phyloP scores from a whole-genome alignment of 2,113 vertebrate species.

The Tetrax tetrax region DNA sequence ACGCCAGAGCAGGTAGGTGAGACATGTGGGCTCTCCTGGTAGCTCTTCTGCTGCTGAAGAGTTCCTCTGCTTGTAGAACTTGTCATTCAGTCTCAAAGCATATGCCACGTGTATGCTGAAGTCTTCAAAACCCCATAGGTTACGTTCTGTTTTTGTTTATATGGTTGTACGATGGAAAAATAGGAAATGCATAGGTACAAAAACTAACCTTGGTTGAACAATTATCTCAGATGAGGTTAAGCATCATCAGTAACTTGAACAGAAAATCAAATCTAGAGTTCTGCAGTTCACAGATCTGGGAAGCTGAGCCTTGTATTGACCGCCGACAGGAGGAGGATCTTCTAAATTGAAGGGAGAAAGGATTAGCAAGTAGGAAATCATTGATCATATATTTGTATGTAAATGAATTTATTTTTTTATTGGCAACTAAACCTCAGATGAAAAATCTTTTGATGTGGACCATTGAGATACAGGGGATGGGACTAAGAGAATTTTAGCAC shows the following conservation, averaged over 20 bases:
- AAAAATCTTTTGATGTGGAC: neutral
- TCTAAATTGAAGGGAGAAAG: neutral
- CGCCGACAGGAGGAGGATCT: neutral
- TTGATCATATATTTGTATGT: fast-evolving
- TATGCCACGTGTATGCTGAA: neutral
- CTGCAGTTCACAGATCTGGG: neutral
- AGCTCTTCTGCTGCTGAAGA: neutral
- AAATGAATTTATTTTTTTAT: neutral
- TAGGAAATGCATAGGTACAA: neutral
- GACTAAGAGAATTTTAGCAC: neutral
- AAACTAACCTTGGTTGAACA: neutral
- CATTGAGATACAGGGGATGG: neutral
- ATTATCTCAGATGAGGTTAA: neutral
- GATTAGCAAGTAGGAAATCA: neutral
- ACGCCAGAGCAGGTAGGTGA: neutral
- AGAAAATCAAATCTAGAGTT: neutral
- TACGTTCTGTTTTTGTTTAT: neutral
- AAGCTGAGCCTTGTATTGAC: neutral
- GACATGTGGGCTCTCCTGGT: neutral
- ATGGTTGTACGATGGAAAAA: neutral
- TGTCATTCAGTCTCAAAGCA: neutral
- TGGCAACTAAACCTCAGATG: neutral
- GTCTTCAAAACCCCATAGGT: neutral
- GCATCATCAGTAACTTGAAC: neutral
- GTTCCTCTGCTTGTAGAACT: neutral